phyloP scores from a whole-genome alignment of 2,113 vertebrate genomes.

The Sinocyclocheilus anophthalmus region DNA sequence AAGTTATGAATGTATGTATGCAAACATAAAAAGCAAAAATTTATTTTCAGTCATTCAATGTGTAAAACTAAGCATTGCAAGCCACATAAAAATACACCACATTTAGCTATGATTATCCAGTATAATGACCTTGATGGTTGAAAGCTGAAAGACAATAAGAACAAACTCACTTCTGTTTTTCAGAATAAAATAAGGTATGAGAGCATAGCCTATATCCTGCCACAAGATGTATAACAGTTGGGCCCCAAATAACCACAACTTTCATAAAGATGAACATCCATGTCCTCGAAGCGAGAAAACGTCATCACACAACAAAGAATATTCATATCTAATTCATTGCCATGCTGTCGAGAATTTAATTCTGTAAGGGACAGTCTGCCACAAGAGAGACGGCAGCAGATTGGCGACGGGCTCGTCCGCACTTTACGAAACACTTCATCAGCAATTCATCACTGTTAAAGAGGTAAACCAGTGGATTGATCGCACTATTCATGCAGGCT shows the following conservation, averaged over 20 bases:
- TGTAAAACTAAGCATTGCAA: neutral
- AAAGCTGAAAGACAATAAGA: neutral
- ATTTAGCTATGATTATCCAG: neutral
- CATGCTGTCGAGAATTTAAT: neutral
- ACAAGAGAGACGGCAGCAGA: neutral
- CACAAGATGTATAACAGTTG: neutral
- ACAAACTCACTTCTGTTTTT: neutral
- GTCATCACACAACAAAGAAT: neutral
- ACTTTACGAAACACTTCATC: constrained; percentile 20
- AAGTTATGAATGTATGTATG: neutral
- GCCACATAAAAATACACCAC: neutral
- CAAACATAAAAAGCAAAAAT: neutral
- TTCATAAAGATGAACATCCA: neutral
- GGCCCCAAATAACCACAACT: neutral
- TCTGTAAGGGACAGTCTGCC: neutral
- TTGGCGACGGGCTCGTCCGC: neutral
- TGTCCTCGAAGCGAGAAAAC: neutral
- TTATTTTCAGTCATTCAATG: neutral
- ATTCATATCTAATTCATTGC: neutral
- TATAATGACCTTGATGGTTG: neutral
- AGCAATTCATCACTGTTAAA: constrained; percentile 48
- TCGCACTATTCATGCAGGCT: constrained; percentile 79
- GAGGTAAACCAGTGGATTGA: constrained; percentile 83
- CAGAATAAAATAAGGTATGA: neutral
- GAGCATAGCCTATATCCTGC: neutral